phyloP scores from a whole-genome alignment of 2,888 invertebrate species.

The Xestia c-nigrum region DNA sequence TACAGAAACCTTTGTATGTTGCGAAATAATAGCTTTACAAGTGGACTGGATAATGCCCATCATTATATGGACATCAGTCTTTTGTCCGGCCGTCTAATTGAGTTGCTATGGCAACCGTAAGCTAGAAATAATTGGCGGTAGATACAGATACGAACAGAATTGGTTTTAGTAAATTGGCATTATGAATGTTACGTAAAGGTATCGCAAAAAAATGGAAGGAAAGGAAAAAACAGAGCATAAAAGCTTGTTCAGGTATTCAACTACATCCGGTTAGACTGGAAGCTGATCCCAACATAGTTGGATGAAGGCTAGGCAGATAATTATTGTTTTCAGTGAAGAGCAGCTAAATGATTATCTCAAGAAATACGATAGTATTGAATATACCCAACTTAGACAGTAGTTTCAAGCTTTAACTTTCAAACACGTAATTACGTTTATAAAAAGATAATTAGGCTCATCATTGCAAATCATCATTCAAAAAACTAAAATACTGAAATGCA shows the following conservation, averaged over 20 bases:
- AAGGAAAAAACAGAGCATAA: no score
- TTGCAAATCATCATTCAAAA: no score
- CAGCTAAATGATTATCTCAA: not conserved
- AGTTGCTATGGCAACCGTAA: conserved; percentile 74
- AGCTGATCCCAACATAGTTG: no score
- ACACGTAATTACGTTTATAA: no score
- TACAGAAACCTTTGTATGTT: conserved; percentile 58
- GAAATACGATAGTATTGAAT: not conserved
- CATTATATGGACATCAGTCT: conserved; percentile 75
- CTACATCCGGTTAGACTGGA: no score
- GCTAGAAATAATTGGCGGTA: conserved; percentile 65
- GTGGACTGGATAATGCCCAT: conserved; percentile 78
- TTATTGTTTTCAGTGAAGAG: not conserved
- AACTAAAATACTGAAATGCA: not conserved
- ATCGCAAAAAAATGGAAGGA: no score
- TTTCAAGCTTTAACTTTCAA: no score
- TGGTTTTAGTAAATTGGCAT: not conserved
- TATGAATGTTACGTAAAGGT: not conserved
- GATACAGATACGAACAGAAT: not conserved
- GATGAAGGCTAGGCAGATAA: no score
- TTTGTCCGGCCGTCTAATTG: conserved; percentile 79
- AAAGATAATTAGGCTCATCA: no score
- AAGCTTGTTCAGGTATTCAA: no score
- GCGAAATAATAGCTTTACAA: conserved; percentile 72
- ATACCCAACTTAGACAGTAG: no score